Evolutionary conservation across 2,888 invertebrate species (phyloP).

Genomic region (Junonia oenone): DNA sequence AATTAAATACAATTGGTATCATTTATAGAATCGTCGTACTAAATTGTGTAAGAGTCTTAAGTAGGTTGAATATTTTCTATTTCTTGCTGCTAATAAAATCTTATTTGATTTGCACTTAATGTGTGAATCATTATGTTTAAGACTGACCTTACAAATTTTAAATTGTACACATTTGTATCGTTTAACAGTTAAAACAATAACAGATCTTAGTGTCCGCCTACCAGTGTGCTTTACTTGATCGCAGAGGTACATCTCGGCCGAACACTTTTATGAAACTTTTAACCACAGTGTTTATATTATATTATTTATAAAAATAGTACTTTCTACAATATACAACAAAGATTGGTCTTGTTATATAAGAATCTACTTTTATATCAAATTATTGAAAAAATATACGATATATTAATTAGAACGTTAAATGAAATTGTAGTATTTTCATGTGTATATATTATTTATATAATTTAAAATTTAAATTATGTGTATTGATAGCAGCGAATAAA

Average conservation of each 20-base stretch:
- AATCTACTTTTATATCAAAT: constrained; percentile 16
- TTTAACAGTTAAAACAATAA: background rate
- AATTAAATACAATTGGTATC: constrained; percentile 11
- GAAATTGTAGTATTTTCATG: background rate
- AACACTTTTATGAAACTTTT: background rate
- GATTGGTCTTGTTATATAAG: constrained; percentile 15
- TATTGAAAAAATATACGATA: constrained; percentile 2
- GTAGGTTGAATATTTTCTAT: background rate
- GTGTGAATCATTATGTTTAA: constrained; percentile 26
- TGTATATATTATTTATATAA: constrained; percentile 1
- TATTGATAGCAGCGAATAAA: constrained; percentile 12
- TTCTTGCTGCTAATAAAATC: no score
- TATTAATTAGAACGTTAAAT: background rate
- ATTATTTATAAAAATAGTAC: background rate
- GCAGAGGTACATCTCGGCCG: background rate
- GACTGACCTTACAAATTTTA: constrained; percentile 38
- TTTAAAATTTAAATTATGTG: background rate
- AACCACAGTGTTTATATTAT: constrained; percentile 1
- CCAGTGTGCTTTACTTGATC: constrained; percentile 10
- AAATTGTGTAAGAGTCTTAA: background rate
- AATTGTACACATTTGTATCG: background rate
- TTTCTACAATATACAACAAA: constrained; percentile 2
- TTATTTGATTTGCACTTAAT: background rate
- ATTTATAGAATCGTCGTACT: background rate
- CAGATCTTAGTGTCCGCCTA: constrained; percentile 44